phyloP scores from a whole-genome alignment of 2,113 vertebrate species.

The Halcyon malimbica region DNA sequence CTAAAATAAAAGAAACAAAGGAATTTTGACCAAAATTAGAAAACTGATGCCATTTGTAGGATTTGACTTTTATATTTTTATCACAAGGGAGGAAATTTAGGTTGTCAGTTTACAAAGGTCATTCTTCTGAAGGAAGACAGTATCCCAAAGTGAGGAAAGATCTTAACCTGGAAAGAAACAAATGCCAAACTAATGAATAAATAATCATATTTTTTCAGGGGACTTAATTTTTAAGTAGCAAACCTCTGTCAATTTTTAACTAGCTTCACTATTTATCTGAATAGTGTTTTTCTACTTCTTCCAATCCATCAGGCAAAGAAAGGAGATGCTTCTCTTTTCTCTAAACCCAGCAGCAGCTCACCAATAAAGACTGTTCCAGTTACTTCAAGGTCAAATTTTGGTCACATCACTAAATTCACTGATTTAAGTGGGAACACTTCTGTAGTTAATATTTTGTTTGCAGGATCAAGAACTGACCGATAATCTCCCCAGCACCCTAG shows the following conservation, averaged over 20 bases:
- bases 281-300: not conserved
- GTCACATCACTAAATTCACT: not conserved
- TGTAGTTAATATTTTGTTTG: not conserved
- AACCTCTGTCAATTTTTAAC: not conserved
- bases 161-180: not conserved
- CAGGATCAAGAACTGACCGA: not conserved
- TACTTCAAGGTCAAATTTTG: not conserved
- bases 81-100: not conserved
- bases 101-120: not conserved
- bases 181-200: not conserved
- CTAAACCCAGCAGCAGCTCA: not conserved
- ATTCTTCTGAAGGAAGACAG: not conserved
- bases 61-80: not conserved
- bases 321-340: not conserved
- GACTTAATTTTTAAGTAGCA: not conserved
- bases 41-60: not conserved
- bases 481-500: not conserved
- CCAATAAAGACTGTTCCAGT: not conserved
- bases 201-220: not conserved
- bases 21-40: not conserved
- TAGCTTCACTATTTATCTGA: not conserved
- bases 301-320: not conserved
- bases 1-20: not conserved
- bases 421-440: not conserved
- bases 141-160: not conserved